Percentiles rank a stretch among this genome's conserved stretches.
Evolutionary conservation across 2,113 vertebrate genomes (phyloP).

Genomic region (Lophura nycthemera): DNA sequence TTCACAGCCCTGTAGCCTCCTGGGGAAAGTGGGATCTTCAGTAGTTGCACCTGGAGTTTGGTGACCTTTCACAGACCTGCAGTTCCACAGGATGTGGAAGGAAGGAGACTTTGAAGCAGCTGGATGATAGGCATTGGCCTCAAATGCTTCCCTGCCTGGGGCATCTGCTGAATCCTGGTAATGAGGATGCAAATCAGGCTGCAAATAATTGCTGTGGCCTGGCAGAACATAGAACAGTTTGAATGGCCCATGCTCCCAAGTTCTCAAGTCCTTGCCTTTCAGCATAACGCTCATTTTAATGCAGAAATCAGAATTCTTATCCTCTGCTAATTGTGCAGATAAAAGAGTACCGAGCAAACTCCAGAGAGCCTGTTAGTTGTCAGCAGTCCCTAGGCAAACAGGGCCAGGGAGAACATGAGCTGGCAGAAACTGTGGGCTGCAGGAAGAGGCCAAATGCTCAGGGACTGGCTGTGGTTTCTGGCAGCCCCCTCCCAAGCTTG

Average conservation of each 20-base stretch:
- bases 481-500: neutral
- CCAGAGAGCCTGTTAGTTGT: neutral
- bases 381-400: neutral
- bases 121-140: neutral
- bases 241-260: neutral
- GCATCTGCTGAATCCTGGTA: neutral
- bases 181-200: neutral
- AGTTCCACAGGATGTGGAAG: neutral
- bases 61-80: neutral
- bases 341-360: neutral
- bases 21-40: neutral
- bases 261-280: neutral
- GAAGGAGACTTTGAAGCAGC: neutral
- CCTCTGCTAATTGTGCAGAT: neutral
- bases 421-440: neutral
- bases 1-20: neutral
- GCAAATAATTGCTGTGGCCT: neutral
- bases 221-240: neutral
- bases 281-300: neutral
- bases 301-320: neutral
- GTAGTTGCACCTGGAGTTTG: neutral
- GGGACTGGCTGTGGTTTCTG: neutral
- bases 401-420: neutral
- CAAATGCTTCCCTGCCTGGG: neutral
- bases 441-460: neutral